Evolutionary conservation across 2,888 invertebrate genomes (phyloP).

Genomic region (Fissipunctia ypsillon): DNA sequence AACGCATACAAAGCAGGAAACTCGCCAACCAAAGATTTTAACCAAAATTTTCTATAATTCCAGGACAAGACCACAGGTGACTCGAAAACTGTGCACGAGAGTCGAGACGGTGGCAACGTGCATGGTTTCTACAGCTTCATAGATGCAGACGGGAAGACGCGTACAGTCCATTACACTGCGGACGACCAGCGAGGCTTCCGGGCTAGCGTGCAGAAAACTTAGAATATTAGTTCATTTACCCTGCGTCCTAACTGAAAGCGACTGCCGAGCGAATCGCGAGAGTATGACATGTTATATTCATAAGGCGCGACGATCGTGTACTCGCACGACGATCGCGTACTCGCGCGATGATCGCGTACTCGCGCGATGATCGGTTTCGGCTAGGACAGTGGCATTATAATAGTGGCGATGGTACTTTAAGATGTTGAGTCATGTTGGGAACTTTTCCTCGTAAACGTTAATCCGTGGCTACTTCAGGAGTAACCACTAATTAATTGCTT

Average conservation of each 20-base stretch:
- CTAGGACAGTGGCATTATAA: background rate
- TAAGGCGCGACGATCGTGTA: no score
- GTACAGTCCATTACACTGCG: slow-evolving; percentile 82
- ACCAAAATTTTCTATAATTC: slow-evolving; percentile 57
- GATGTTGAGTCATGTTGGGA: background rate
- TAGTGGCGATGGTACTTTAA: slow-evolving; percentile 19
- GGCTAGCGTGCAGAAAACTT: slow-evolving; percentile 73
- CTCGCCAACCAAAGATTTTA: background rate
- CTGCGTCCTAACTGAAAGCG: background rate
- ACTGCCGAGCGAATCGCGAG: no score
- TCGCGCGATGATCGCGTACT: background rate
- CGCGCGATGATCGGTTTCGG: background rate
- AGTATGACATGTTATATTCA: no score
- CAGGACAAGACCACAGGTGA: slow-evolving; percentile 82
- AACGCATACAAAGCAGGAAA: no score
- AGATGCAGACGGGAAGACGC: slow-evolving; percentile 80
- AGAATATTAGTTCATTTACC: slow-evolving; percentile 17
- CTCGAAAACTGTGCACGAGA: slow-evolving; percentile 78
- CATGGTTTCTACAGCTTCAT: slow-evolving; percentile 82
- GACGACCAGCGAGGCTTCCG: slow-evolving; percentile 79
- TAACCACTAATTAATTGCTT: background rate
- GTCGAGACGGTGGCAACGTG: slow-evolving; percentile 75
- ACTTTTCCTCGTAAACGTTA: background rate
- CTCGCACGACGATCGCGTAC: no score
- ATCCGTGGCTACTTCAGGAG: background rate